Conservation (phyloP, 2,797 vertebrate species). For the Valencia hispanica region DNA sequence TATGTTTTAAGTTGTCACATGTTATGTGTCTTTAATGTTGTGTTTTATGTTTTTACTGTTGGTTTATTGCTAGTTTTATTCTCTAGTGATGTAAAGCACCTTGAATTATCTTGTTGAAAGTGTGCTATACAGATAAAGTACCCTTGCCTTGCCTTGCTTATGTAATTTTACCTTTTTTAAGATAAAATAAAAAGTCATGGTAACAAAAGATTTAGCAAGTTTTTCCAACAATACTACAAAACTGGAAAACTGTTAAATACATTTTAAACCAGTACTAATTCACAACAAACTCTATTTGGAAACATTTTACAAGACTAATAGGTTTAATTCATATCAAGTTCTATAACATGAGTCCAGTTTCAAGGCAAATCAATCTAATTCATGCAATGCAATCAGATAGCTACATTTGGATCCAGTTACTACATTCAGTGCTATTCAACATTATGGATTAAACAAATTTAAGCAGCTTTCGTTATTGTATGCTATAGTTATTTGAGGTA, state of each 20-base stretch:
- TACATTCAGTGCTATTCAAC: neutral
- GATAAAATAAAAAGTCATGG: neutral
- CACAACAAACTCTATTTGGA: neutral
- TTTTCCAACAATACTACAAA: neutral
- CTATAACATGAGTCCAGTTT: neutral
- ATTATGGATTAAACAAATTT: neutral
- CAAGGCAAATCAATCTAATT: neutral
- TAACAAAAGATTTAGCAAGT: neutral
- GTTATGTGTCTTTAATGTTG: too few relatives aligned
- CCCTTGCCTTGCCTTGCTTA: too few relatives aligned
- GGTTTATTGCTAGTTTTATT: too few relatives aligned
- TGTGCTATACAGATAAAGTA: too few relatives aligned
- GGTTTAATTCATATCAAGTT: neutral
- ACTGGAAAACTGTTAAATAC: neutral
- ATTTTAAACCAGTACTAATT: neutral
- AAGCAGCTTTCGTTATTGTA: neutral
- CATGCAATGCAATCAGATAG: neutral
- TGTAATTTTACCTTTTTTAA: neutral
- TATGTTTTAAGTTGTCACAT: too few relatives aligned
- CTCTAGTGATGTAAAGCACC: too few relatives aligned
- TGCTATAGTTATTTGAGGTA: neutral
- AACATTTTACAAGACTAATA: neutral
- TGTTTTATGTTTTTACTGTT: too few relatives aligned
- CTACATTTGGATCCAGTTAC: neutral
- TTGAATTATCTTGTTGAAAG: too few relatives aligned